Percentiles rank a stretch among this genome's conserved stretches.
Conservation (phyloP, 2,797 vertebrate species). For the Pseudochromis fuscus region DNA sequence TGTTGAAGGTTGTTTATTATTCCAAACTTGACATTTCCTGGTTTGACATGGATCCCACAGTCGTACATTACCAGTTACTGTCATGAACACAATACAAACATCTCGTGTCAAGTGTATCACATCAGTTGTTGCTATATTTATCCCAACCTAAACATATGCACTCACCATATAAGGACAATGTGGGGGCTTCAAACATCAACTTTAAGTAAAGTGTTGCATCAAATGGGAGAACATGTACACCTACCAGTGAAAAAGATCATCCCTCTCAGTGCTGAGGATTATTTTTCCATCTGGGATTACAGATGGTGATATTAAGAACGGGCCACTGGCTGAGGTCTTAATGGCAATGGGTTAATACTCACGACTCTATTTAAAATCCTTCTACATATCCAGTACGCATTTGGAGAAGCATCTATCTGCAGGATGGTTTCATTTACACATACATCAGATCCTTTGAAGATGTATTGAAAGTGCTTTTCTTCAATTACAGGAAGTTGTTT, state of each 20-base stretch:
- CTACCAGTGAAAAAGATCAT: constrained; percentile 75
- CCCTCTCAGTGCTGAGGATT: constrained; percentile 77
- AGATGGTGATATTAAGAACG: constrained; percentile 74
- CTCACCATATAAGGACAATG: not conserved
- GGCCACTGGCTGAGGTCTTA: constrained; percentile 64
- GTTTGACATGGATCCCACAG: too few relatives aligned
- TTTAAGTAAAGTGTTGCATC: constrained; percentile 49
- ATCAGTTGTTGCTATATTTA: not conserved
- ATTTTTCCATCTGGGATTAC: constrained; percentile 87
- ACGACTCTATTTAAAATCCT: constrained; percentile 79
- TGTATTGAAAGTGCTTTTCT: constrained; percentile 4
- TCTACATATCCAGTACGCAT: constrained; percentile 48
- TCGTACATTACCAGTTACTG: too few relatives aligned
- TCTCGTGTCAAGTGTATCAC: not conserved
- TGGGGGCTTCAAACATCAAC: constrained; percentile 27
- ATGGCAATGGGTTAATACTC: constrained; percentile 78
- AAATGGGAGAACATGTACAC: constrained; percentile 44
- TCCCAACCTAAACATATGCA: not conserved
- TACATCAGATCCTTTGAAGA: not conserved
- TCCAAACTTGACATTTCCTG: too few relatives aligned
- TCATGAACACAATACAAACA: not conserved
- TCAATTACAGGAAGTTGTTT: not conserved
- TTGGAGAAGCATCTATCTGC: constrained; percentile 43
- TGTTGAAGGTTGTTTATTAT: too few relatives aligned
- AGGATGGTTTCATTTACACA: constrained; percentile 22